These are phyloP conservation scores for Diglossa cyanea DNA, from an alignment of 2,797 vertebrate genomes.

Conservation along the genomic window DNA sequence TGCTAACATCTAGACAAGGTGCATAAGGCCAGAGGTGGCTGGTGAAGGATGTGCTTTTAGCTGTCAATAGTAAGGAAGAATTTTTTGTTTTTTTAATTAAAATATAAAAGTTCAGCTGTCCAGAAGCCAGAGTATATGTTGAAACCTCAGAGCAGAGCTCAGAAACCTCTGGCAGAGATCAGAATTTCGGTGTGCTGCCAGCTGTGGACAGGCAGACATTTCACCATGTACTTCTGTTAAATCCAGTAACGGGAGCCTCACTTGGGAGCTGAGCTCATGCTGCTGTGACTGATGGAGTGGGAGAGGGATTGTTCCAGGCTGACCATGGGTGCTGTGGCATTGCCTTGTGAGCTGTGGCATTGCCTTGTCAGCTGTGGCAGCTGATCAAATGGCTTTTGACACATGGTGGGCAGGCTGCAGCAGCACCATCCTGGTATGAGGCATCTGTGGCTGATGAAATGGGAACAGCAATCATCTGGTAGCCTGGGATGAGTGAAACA, in stretches of 20 bases:
- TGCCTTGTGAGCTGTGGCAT: fast-evolving
- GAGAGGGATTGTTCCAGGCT: fast-evolving
- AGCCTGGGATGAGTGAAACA: neutral
- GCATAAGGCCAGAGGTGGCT: neutral
- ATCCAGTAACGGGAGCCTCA: neutral
- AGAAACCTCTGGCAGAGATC: neutral
- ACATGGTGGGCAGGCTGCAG: fast-evolving
- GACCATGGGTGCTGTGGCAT: neutral
- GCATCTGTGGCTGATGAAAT: neutral
- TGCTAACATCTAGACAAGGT: fast-evolving
- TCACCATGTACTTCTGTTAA: neutral
- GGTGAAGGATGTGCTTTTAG: neutral
- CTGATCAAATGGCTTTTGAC: neutral
- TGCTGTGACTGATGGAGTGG: neutral
- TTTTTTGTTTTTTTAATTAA: neutral
- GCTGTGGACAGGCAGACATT: neutral
- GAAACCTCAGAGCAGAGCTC: neutral
- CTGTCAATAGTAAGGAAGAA: neutral
- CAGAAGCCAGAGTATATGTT: neutral
- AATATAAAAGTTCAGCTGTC: neutral
- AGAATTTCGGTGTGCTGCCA: neutral
- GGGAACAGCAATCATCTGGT: neutral
- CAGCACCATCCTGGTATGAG: fast-evolving
- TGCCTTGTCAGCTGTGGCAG: neutral
- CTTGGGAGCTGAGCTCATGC: fast-evolving